phyloP scores from a whole-genome alignment of 2,888 invertebrate species.

The Drosophila cracens region DNA sequence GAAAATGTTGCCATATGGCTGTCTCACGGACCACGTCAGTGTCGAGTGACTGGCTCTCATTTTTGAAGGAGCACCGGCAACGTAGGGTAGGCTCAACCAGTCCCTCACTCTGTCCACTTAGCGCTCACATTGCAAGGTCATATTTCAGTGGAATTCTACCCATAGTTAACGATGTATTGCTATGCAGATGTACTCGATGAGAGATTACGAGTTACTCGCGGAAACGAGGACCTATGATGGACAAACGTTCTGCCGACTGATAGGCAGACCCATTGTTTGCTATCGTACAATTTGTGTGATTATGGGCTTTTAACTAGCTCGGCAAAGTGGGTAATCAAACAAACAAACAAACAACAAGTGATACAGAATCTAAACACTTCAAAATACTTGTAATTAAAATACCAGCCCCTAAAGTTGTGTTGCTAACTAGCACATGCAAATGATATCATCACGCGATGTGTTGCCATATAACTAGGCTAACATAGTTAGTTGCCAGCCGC shows the following conservation, averaged over 20 bases:
- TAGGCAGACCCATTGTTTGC: constrained; percentile 31
- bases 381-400: constrained; percentile 65
- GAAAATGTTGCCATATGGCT: constrained; percentile 10
- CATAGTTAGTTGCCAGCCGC: not conserved
- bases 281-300: constrained; percentile 14
- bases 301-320: constrained; percentile 29
- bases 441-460: constrained; percentile 5
- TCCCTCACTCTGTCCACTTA: not conserved
- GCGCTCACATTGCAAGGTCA: constrained; percentile 4
- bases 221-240: constrained; percentile 11
- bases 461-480: not conserved
- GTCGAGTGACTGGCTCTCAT: constrained; percentile 26
- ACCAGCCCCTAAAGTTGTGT: constrained; percentile 42
- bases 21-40: not conserved
- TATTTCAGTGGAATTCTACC: constrained; percentile 49
- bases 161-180: constrained; percentile 10
- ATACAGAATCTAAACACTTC: constrained; percentile 40
- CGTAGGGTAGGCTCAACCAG: not conserved
- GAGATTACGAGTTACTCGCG: constrained; percentile 8
- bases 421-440: constrained; percentile 8
- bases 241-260: constrained; percentile 14
- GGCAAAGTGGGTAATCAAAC: constrained; percentile 21
- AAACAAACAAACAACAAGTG: constrained; percentile 15
- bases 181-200: constrained; percentile 47
- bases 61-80: not conserved